Evolutionary conservation across 2,888 invertebrate genomes (phyloP), one percentile per base, ranked within the genome.

Genomic region (Platerodrilus igneus): DNA sequence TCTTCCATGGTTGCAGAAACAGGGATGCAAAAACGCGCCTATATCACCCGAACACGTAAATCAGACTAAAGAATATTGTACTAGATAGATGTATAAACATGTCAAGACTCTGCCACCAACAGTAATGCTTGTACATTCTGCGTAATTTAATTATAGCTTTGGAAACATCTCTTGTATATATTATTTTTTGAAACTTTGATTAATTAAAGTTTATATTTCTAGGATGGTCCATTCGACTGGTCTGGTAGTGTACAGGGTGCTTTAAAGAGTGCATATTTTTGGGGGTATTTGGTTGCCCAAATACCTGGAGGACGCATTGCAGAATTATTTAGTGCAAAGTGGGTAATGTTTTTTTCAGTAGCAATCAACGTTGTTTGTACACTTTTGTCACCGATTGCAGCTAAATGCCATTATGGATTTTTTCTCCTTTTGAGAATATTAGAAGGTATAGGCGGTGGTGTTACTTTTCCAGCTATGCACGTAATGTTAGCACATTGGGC

Each of bases 381-480:
- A 0, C 59, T 91, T 4, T 65, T 90, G 8, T 84, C 87, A 1
- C 91, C 92, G 0, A 59, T 81, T 2, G 76, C 83, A 58, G 86
- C 90, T 0, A 60, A 77, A n/a, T 53, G 76, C 0, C 81, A 84
- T 58, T 82, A 78, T 51, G 67, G 72, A 0, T 77, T 77, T 0
- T 76, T 86, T 16, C 73, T 89, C 11, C 54, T 75, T 1, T 78
- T 89, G 75, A 73, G 91, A 21, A 61, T 74, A 2, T 69, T 79
- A 0, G 84, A 89, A 62, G 91, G 91, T 1, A 73, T 91, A 26
- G 85, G 85, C 9, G 86, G 82, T 75, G 89, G 88, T 2, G 88
- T 89, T 3, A 87, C 89, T 1, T 92, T 93, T 58, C 94, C 94
- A 0, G 86, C 89, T 0, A 88, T 91, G 85, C 92, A 94, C 65